phyloP scores from a whole-genome alignment of 2,797 vertebrate genomes.

The Macropus fuliginosus region DNA sequence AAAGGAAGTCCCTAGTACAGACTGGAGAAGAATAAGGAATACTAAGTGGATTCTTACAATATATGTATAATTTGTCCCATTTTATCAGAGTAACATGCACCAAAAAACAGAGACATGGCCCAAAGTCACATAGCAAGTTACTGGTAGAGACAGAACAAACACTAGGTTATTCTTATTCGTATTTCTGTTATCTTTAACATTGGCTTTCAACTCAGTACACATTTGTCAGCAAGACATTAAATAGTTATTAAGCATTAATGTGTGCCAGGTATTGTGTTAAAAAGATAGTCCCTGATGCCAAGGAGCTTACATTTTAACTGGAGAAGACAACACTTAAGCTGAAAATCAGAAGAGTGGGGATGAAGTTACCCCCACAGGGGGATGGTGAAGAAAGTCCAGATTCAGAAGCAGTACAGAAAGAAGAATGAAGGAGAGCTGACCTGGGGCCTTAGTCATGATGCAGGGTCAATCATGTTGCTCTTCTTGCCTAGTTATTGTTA shows the following conservation, averaged over 20 bases:
- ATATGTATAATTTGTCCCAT: background rate
- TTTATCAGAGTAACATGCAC: background rate
- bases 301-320: background rate
- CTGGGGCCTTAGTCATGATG: background rate
- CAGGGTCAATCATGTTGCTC: background rate
- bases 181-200: background rate
- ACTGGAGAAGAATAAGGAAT: background rate
- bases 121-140: background rate
- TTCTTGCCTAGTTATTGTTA: too few relatives aligned
- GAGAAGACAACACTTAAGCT: background rate
- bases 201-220: background rate
- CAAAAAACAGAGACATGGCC: background rate
- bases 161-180: background rate
- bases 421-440: background rate
- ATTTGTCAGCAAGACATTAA: background rate
- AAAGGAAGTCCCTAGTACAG: background rate
- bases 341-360: background rate
- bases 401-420: background rate
- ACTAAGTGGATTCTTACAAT: background rate
- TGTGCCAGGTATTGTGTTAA: background rate
- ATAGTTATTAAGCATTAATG: background rate
- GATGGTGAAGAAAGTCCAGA: background rate
- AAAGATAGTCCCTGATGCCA: background rate
- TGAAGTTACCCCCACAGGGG: background rate
- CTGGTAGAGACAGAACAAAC: background rate